A percentile compares a stretch with the other conserved stretches of the same genome.
These are phyloP conservation scores for Cisticola juncidis DNA, from an alignment of 2,113 vertebrate species.

Conservation along the genomic window DNA sequence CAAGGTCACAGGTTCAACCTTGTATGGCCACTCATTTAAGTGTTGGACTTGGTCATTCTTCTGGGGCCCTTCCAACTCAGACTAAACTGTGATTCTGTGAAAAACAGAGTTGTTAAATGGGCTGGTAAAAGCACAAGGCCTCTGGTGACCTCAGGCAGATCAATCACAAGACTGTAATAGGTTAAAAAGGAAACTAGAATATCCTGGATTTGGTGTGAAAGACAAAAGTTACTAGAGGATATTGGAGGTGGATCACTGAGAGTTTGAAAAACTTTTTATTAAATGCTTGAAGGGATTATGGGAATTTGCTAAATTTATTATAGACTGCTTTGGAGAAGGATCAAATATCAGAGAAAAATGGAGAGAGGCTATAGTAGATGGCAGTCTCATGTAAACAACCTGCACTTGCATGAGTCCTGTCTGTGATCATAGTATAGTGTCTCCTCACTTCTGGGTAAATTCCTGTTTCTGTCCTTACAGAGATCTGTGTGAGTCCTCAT, in stretches of 20 bases:
- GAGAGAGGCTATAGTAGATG: not conserved
- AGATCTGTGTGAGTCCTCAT: not conserved
- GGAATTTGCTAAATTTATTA: not conserved
- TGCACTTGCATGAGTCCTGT: not conserved
- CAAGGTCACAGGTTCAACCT: rapidly evolving
- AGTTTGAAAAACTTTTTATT: not conserved
- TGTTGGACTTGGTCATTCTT: not conserved
- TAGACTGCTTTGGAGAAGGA: not conserved
- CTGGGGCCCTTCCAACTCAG: not conserved
- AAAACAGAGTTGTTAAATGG: not conserved
- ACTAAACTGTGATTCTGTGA: not conserved
- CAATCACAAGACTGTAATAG: not conserved
- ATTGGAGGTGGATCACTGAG: rapidly evolving
- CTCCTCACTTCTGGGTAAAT: not conserved
- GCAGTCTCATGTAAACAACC: not conserved
- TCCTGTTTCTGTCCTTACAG: not conserved
- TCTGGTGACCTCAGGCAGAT: not conserved
- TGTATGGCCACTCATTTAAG: not conserved
- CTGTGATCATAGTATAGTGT: not conserved
- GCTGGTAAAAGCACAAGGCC: not conserved
- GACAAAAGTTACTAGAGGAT: not conserved
- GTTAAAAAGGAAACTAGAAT: not conserved
- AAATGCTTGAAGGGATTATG: not conserved
- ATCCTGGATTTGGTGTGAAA: not conserved
- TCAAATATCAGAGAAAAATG: not conserved